Conservation (phyloP, 1,140 invertebrate species). For the Chrysomallon squamiferum region DNA sequence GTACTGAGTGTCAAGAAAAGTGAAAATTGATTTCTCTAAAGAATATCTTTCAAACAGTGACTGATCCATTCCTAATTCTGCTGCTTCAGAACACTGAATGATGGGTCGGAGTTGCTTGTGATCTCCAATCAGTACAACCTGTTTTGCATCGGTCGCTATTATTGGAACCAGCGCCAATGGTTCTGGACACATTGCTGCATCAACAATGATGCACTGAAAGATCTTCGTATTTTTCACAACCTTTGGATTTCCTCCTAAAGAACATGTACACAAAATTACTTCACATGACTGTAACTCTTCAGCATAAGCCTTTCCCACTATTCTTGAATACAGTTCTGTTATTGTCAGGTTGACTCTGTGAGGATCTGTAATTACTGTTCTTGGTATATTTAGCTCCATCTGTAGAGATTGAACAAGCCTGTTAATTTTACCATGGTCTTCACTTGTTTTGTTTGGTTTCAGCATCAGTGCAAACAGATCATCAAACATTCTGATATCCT, state of each 20-base stretch:
- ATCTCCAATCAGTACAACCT: constrained; percentile 57
- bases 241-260: constrained; percentile 25
- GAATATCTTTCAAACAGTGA: constrained; percentile 56
- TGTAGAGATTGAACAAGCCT: no score
- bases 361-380: background rate
- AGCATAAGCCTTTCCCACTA: constrained; percentile 23
- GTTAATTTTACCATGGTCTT: background rate
- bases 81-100: constrained; percentile 38
- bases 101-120: constrained; percentile 55
- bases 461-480: constrained; percentile 13
- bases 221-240: constrained; percentile 10
- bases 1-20: constrained; percentile 46
- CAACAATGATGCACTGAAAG: constrained; percentile 47
- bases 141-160: constrained; percentile 35
- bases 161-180: constrained; percentile 51
- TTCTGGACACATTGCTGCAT: constrained; percentile 56
- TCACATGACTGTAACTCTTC: constrained; percentile 29
- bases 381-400: no score
- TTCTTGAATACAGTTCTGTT: constrained; percentile 22
- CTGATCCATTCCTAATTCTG: constrained; percentile 39
- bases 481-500: constrained; percentile 34
- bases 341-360: constrained; percentile 4
- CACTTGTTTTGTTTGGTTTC: background rate
- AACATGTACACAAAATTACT: constrained; percentile 37
- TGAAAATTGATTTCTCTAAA: constrained; percentile 9